Evolutionary conservation across 2,888 invertebrate species (phyloP).

Genomic region (Leucophenga maculata): DNA sequence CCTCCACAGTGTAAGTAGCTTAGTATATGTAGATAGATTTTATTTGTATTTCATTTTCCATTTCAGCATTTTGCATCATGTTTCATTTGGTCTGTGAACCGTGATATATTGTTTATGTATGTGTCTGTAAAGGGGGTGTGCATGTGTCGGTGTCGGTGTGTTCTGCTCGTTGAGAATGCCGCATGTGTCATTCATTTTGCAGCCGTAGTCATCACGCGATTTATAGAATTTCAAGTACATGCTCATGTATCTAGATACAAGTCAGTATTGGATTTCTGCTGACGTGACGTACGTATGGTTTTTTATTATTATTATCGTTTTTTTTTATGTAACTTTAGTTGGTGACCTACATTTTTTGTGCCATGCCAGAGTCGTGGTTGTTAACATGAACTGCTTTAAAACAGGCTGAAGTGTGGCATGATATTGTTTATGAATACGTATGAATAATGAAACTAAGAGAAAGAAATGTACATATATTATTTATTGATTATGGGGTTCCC

Average conservation of each 20-base stretch:
- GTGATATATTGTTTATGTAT: too few relatives aligned
- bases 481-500: too few relatives aligned
- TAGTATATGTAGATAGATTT: constrained; percentile 13
- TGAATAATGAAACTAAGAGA: background rate
- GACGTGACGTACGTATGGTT: constrained; percentile 38
- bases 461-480: too few relatives aligned
- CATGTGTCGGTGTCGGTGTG: background rate
- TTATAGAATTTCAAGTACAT: constrained; percentile 51
- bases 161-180: constrained; percentile 36
- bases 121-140: background rate
- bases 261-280: constrained; percentile 41
- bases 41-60: constrained; percentile 21
- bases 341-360: constrained; percentile 61
- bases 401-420: too few relatives aligned
- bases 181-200: constrained; percentile 41
- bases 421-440: background rate
- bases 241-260: background rate
- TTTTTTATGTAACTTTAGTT: constrained; percentile 17
- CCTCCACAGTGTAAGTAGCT: constrained; percentile 37
- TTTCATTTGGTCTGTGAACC: background rate
- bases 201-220: constrained; percentile 52
- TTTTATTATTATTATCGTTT: constrained; percentile 27
- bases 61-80: constrained; percentile 16
- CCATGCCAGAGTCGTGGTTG: constrained; percentile 18
- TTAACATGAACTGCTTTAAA: background rate